Evolutionary conservation across 2,797 vertebrate genomes (phyloP).

Genomic region (Scyliorhinus canicula): DNA sequence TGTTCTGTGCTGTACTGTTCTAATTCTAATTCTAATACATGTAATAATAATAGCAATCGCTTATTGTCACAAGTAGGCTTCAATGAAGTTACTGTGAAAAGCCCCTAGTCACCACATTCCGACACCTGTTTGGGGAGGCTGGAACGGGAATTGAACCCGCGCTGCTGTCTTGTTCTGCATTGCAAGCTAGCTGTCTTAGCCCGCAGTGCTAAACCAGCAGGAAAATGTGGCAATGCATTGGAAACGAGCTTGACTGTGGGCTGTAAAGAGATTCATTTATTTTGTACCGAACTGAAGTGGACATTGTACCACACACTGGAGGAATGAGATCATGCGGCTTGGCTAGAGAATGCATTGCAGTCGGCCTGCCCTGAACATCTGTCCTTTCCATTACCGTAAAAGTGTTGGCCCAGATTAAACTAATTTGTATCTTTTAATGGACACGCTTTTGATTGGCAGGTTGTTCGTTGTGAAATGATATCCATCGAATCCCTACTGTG

Average conservation of each 20-base stretch:
- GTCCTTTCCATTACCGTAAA: not conserved
- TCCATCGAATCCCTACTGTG: too few species aligned
- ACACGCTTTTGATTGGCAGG: not conserved
- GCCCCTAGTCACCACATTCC: too few species aligned
- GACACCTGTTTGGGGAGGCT: too few species aligned
- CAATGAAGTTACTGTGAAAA: too few species aligned
- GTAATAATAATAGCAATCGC: too few species aligned
- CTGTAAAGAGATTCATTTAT: not conserved
- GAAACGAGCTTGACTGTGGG: not conserved
- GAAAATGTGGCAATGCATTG: not conserved
- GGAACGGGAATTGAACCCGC: too few species aligned
- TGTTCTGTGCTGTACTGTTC: too few species aligned
- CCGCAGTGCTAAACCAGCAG: too few species aligned
- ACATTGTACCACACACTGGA: not conserved
- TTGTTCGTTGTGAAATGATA: not conserved
- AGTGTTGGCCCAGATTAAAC: not conserved
- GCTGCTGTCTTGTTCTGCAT: too few species aligned
- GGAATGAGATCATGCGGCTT: not conserved
- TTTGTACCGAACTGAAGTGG: not conserved
- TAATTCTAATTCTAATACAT: too few species aligned
- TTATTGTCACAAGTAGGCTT: too few species aligned
- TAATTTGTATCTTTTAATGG: not conserved
- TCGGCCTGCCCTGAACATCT: not conserved
- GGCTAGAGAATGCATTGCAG: not conserved
- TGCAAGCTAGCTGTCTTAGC: too few species aligned